These are phyloP conservation scores for Patagioenas fasciata DNA, from an alignment of 2,113 vertebrate genomes.

Conservation along the genomic window DNA sequence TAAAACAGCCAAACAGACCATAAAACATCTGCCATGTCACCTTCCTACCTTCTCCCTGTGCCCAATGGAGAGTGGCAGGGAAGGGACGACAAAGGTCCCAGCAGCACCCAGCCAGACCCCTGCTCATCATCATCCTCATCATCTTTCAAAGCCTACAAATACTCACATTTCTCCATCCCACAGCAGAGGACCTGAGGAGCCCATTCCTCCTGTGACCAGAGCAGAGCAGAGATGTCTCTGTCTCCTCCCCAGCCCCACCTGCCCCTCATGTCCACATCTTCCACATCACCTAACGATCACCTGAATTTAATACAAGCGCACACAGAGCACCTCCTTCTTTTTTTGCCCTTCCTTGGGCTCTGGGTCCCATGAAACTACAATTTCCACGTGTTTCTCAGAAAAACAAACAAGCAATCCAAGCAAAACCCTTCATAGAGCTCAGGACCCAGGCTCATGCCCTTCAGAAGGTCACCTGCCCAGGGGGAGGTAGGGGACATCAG, in stretches of 20 bases:
- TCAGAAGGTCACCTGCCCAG: background rate
- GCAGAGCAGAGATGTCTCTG: rapidly evolving
- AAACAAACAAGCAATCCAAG: background rate
- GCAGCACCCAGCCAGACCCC: background rate
- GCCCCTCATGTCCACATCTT: background rate
- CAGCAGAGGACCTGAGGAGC: rapidly evolving
- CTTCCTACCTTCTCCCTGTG: background rate
- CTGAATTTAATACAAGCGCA: background rate
- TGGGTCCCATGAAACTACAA: background rate
- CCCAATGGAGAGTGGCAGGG: background rate
- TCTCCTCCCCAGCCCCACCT: background rate
- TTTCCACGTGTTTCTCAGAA: background rate
- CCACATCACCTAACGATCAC: rapidly evolving
- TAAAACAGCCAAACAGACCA: background rate
- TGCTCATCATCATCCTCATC: too few species aligned
- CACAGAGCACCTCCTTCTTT: background rate
- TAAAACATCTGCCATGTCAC: background rate
- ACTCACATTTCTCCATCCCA: rapidly evolving
- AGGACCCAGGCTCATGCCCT: rapidly evolving
- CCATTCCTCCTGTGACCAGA: rapidly evolving
- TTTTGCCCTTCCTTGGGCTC: background rate
- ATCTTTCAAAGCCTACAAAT: rapidly evolving
- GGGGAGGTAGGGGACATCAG: background rate
- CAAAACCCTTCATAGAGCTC: background rate
- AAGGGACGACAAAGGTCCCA: rapidly evolving